These are phyloP conservation scores for Euthynnus affinis DNA, from an alignment of 2,797 vertebrate genomes.

Conservation along the genomic window DNA sequence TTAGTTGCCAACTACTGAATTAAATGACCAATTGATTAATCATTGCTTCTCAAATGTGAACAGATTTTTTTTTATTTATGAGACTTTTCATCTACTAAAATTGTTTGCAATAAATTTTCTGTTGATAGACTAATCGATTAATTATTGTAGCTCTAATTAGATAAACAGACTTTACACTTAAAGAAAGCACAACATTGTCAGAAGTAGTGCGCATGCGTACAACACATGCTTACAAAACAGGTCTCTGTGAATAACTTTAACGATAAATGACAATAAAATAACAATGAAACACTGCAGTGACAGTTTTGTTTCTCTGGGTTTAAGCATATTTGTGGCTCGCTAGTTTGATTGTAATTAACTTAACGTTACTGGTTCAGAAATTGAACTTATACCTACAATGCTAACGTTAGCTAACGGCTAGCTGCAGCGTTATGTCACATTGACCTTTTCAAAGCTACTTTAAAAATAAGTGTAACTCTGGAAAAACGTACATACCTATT, in stretches of 20 bases:
- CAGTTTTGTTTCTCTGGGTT: background rate
- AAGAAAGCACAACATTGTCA: rapidly evolving
- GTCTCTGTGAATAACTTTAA: background rate
- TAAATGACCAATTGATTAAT: no score
- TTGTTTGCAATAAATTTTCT: background rate
- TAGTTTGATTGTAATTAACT: background rate
- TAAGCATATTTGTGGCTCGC: rapidly evolving
- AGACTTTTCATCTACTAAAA: no score
- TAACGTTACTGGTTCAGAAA: rapidly evolving
- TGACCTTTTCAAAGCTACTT: constrained; percentile 38
- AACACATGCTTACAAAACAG: constrained; percentile 67
- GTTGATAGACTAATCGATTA: background rate
- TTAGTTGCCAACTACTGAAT: no score
- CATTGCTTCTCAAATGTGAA: background rate
- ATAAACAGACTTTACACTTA: background rate
- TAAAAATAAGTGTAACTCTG: background rate
- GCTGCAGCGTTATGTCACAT: constrained; percentile 26
- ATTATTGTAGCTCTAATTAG: background rate
- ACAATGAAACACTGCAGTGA: background rate
- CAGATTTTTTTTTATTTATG: no score
- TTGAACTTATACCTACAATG: background rate
- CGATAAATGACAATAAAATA: background rate
- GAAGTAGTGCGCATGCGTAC: constrained; percentile 61
- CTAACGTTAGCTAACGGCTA: constrained; percentile 39
- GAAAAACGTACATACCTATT: constrained; percentile 77